Evolutionary conservation across 2,888 invertebrate genomes (phyloP).

Genomic region (Euphydryas editha): DNA sequence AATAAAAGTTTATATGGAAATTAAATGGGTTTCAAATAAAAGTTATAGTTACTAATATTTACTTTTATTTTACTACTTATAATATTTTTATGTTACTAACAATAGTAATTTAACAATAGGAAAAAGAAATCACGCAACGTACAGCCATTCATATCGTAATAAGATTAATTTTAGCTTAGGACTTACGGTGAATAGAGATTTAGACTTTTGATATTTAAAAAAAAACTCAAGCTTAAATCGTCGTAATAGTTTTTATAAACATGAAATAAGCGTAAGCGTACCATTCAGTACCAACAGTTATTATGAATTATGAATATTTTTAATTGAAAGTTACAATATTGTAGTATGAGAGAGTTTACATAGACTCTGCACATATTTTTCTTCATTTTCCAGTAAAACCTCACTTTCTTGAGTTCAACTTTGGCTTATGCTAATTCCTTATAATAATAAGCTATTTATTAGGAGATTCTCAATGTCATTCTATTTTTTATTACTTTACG

Average conservation of each 20-base stretch:
- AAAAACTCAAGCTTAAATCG: conserved; percentile 7
- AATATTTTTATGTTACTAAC: neutral
- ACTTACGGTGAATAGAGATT: neutral
- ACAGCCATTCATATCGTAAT: neutral
- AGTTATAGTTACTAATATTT: neutral
- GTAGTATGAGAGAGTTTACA: neutral
- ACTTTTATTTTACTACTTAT: neutral
- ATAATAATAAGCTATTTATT: too few species aligned
- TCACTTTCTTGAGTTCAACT: too few species aligned
- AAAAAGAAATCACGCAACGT: conserved; percentile 2
- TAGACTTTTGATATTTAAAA: conserved; percentile 13
- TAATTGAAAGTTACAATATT: conserved; percentile 6
- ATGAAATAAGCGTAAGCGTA: conserved; percentile 21
- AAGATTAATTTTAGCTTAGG: conserved; percentile 4
- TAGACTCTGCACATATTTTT: neutral
- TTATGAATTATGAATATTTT: conserved; percentile 13
- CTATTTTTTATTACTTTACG: too few species aligned
- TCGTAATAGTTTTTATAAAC: conserved; percentile 5
- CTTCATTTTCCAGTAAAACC: neutral
- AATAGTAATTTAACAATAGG: neutral
- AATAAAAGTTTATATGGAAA: too few species aligned
- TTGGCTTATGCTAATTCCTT: too few species aligned
- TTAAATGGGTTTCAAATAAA: too few species aligned
- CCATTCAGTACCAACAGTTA: conserved; percentile 28
- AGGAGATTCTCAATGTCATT: too few species aligned